Evolutionary conservation across 2,113 vertebrate species (phyloP).

Genomic region (Balaeniceps rex): DNA sequence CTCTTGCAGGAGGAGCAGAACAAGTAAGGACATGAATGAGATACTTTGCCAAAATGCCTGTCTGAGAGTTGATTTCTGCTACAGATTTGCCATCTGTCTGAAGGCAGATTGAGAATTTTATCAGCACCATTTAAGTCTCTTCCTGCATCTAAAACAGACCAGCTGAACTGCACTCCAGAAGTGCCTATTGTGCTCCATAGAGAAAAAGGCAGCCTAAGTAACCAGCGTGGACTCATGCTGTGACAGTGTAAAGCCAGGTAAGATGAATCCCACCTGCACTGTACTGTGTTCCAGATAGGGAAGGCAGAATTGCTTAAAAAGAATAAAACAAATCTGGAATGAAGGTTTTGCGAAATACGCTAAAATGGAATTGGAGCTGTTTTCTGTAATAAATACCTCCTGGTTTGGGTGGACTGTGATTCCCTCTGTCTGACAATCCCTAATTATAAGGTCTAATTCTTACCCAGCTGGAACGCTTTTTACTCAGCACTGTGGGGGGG

Average conservation of each 20-base stretch:
- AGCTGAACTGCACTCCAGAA: not conserved
- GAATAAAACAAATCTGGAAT: not conserved
- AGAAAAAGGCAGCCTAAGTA: not conserved
- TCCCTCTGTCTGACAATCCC: not conserved
- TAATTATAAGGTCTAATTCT: slow-evolving; percentile 21
- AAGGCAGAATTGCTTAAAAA: not conserved
- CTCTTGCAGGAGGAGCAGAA: not conserved
- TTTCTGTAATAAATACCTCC: not conserved
- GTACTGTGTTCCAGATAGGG: not conserved
- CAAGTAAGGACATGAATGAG: not conserved
- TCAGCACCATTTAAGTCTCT: not conserved
- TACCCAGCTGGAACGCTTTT: slow-evolving; percentile 45
- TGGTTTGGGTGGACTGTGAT: not conserved
- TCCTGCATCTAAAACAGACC: not conserved
- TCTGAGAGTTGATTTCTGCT: not conserved
- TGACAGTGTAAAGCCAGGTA: not conserved
- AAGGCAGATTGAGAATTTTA: not conserved
- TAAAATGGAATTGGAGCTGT: not conserved
- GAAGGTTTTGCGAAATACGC: not conserved
- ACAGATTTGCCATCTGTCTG: not conserved
- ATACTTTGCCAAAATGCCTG: not conserved
- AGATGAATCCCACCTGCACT: not conserved
- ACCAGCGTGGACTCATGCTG: not conserved
- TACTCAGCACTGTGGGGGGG: not conserved
- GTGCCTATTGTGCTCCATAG: not conserved